A percentile compares a stretch with the other conserved stretches of the same genome.
Evolutionary conservation across 2,797 vertebrate species (phyloP).

Genomic region (Pristis pectinata): DNA sequence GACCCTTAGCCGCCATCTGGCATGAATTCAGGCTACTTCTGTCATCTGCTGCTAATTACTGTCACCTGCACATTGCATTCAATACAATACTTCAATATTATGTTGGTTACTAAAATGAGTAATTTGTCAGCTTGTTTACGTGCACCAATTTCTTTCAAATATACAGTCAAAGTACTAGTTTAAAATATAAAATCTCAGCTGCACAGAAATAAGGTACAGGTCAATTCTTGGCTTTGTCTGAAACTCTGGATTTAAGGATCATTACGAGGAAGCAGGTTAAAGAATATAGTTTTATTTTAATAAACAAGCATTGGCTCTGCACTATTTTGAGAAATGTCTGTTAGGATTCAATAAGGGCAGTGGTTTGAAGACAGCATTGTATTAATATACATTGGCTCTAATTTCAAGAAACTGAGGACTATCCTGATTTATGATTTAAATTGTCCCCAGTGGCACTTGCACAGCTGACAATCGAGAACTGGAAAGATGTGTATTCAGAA

Average conservation of each 20-base stretch:
- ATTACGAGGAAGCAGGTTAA: neutral
- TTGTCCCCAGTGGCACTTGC: constrained; percentile 83
- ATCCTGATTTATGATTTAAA: constrained; percentile 79
- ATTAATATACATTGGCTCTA: constrained; percentile 74
- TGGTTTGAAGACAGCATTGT: constrained; percentile 58
- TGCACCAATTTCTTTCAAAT: constrained; percentile 16
- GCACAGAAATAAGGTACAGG: neutral
- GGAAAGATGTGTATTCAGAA: constrained; percentile 98
- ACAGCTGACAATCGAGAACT: constrained; percentile 87
- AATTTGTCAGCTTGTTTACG: constrained; percentile 51
- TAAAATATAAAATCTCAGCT: constrained; percentile 25
- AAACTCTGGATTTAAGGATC: neutral
- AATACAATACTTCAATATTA: constrained; percentile 58
- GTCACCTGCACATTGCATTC: constrained; percentile 75
- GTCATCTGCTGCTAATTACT: constrained; percentile 85
- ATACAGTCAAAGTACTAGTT: neutral
- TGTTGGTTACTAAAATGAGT: constrained; percentile 48
- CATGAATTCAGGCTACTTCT: constrained; percentile 68
- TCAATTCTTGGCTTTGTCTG: neutral
- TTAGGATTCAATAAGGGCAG: constrained; percentile 53
- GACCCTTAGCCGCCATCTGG: constrained; percentile 81
- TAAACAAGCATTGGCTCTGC: neutral
- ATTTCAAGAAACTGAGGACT: constrained; percentile 69
- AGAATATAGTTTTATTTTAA: neutral
- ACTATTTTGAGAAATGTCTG: constrained; percentile 40